phyloP scores from a whole-genome alignment of 2,797 vertebrate genomes.

The Lindbergichthys nudifrons region DNA sequence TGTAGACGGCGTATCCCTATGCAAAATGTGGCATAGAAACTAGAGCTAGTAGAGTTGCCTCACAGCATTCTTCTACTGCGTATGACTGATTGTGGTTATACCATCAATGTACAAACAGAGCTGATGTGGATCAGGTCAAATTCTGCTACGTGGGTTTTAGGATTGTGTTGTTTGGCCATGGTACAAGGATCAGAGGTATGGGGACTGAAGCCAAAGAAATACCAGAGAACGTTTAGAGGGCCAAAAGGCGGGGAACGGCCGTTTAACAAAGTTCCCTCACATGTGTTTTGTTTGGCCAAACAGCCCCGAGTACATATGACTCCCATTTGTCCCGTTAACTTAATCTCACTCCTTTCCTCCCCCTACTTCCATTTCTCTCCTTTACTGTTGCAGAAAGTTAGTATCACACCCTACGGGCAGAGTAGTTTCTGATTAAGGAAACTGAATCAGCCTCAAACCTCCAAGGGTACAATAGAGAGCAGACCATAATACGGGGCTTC shows the following conservation, averaged over 20 bases:
- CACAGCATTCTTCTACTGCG: background rate
- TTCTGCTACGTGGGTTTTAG: constrained; percentile 48
- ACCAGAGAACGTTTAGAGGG: constrained; percentile 48
- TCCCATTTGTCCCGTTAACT: constrained; percentile 67
- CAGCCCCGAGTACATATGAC: constrained; percentile 59
- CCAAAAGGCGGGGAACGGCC: constrained; percentile 49
- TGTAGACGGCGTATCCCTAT: background rate
- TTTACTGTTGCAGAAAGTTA: constrained; percentile 41
- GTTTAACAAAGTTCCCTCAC: constrained; percentile 52
- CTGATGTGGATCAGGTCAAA: constrained; percentile 38
- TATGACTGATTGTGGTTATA: constrained; percentile 12
- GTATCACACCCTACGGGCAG: constrained; percentile 47
- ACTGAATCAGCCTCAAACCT: constrained; percentile 61
- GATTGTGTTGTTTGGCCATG: constrained; percentile 65
- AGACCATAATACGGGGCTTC: constrained; percentile 53
- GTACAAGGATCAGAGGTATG: constrained; percentile 46
- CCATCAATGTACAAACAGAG: constrained; percentile 26
- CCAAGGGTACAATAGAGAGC: constrained; percentile 54
- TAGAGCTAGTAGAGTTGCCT: background rate
- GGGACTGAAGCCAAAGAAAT: constrained; percentile 60
- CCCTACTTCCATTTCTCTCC: constrained; percentile 27
- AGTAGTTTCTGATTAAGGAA: constrained; percentile 74
- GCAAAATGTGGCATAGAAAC: constrained; percentile 5
- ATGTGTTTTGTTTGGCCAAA: constrained; percentile 68
- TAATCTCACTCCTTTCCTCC: constrained; percentile 48